phyloP scores from a whole-genome alignment of 2,888 invertebrate species.

The Aricia artaxerxes region DNA sequence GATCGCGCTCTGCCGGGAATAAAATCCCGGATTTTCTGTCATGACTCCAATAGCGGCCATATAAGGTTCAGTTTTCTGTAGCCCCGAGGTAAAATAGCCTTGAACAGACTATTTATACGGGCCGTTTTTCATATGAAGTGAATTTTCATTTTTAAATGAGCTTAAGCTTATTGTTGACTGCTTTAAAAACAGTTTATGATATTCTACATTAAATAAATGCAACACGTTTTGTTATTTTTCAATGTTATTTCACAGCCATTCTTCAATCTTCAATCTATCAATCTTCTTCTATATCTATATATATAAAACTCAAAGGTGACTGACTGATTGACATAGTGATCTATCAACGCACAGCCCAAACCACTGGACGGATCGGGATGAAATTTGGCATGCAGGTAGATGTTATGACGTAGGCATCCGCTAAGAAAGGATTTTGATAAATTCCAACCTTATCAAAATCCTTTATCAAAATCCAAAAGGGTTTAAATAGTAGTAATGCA shows the following conservation, averaged over 20 bases:
- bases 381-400: too few species aligned
- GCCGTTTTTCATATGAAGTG: not conserved
- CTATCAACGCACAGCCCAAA: too few species aligned
- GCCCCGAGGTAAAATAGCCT: not conserved
- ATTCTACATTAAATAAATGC: not conserved
- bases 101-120: not conserved
- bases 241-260: not conserved
- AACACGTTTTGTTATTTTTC: not conserved
- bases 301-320: too few species aligned
- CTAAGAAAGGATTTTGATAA: too few species aligned
- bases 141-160: not conserved
- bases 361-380: too few species aligned
- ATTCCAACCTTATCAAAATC: too few species aligned
- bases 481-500: not conserved
- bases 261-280: too few species aligned
- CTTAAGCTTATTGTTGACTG: not conserved
- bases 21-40: not conserved
- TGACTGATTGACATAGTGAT: too few species aligned
- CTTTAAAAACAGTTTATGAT: not conserved
- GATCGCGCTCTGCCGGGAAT: conserved; percentile 43
- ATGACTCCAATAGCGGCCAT: not conserved
- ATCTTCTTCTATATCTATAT: too few species aligned
- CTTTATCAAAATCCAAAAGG: too few species aligned
- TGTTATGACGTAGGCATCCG: too few species aligned
- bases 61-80: not conserved